Conservation (phyloP, 2,113 vertebrate genomes). For the Collichthys lucidus region DNA sequence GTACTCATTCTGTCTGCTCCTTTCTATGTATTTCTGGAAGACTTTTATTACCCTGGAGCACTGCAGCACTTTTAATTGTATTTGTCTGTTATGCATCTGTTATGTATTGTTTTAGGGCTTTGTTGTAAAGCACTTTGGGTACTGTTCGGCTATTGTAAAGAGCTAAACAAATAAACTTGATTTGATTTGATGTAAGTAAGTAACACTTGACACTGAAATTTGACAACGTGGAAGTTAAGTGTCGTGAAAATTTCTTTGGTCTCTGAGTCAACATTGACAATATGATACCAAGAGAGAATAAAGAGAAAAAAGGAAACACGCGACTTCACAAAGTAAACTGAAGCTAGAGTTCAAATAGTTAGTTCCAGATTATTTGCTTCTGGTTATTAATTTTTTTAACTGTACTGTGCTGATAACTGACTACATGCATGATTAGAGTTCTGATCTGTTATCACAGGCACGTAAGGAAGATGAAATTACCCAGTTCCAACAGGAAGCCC, state of each 20-base stretch:
- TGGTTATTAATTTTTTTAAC: not conserved
- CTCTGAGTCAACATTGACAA: not conserved
- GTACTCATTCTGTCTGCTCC: too few relatives aligned
- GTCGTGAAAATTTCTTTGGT: not conserved
- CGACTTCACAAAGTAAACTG: not conserved
- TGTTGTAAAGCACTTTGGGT: too few relatives aligned
- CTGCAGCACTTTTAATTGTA: too few relatives aligned
- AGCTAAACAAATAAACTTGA: too few relatives aligned
- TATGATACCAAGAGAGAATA: not conserved
- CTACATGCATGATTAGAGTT: not conserved
- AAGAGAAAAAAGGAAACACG: conserved; percentile 27
- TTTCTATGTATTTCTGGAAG: too few relatives aligned
- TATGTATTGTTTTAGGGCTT: too few relatives aligned
- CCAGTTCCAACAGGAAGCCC: conserved; percentile 38
- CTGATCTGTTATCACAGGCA: not conserved
- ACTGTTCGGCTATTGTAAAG: too few relatives aligned
- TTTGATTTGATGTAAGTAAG: not conserved
- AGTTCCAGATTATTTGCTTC: not conserved
- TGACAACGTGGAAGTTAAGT: not conserved
- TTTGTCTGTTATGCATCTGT: too few relatives aligned
- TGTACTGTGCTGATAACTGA: not conserved
- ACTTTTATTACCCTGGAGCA: too few relatives aligned
- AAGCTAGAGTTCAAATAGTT: not conserved
- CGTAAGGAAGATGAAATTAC: not conserved
- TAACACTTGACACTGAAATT: not conserved